Evolutionary conservation across 2,888 invertebrate genomes (phyloP).

Genomic region (Clepsis dumicolana): DNA sequence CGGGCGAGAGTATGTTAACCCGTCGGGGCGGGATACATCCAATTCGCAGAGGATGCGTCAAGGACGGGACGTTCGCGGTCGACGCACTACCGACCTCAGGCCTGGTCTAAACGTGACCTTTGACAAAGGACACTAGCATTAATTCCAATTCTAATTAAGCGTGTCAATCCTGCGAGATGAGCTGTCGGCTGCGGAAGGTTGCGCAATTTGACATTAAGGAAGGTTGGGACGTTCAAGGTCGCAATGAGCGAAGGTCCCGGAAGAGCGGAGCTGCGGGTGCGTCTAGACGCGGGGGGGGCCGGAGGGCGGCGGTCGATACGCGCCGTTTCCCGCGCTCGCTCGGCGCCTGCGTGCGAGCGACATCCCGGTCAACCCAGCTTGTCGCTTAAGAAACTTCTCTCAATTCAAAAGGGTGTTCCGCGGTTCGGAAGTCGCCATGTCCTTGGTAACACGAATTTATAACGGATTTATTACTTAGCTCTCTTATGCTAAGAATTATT

Average conservation of each 20-base stretch:
- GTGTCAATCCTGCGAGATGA: conserved; percentile 63
- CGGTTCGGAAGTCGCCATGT: conserved; percentile 8
- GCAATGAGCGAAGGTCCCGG: conserved; percentile 82
- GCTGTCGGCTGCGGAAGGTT: conserved; percentile 61
- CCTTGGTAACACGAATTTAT: conserved; percentile 11
- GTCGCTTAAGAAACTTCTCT: conserved; percentile 56
- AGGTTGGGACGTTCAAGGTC: conserved; percentile 85
- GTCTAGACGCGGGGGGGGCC: conserved; percentile 81
- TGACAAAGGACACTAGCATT: conserved; percentile 50
- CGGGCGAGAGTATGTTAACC: conserved; percentile 69
- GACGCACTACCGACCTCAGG: conserved; percentile 69
- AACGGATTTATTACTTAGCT: neutral
- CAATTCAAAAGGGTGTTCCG: conserved; percentile 40
- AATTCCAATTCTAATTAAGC: conserved; percentile 63
- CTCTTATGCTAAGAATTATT: no score
- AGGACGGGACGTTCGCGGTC: conserved; percentile 73
- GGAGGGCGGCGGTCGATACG: conserved; percentile 79
- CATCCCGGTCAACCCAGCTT: conserved; percentile 66
- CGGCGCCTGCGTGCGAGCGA: conserved; percentile 77
- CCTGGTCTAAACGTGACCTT: conserved; percentile 54
- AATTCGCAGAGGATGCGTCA: conserved; percentile 72
- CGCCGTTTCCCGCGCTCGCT: conserved; percentile 83
- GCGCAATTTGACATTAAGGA: conserved; percentile 80
- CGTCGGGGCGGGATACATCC: conserved; percentile 64
- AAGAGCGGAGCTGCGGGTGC: conserved; percentile 79